These are phyloP conservation scores for Rhinoderma darwinii DNA, from an alignment of 2,113 vertebrate genomes.

Conservation along the genomic window DNA sequence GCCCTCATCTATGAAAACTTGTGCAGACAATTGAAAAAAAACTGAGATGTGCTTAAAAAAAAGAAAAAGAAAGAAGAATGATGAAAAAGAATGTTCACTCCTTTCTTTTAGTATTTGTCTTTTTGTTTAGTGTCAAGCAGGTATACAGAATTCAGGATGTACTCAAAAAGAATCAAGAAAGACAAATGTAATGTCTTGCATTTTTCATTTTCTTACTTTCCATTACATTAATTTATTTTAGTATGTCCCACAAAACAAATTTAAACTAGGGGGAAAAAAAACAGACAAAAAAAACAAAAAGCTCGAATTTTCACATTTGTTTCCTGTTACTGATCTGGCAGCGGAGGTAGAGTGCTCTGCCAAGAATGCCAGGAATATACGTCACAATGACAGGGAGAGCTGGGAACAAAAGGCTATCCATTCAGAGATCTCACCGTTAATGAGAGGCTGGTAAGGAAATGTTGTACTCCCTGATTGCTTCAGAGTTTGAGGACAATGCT, in stretches of 20 bases:
- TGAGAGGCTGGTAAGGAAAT: background rate
- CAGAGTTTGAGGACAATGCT: background rate
- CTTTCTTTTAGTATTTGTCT: no score
- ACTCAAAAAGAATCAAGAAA: background rate
- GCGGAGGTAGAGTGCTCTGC: constrained; percentile 16
- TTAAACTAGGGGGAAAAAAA: constrained; percentile 1
- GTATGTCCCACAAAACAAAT: constrained; percentile 1
- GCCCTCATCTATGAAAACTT: no score
- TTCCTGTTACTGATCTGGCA: constrained; percentile 53
- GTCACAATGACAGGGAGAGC: constrained; percentile 21
- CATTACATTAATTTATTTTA: background rate
- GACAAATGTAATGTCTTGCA: background rate
- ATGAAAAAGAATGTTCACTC: no score
- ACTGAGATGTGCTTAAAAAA: no score
- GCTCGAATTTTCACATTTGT: constrained; percentile 14
- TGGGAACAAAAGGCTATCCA: constrained; percentile 38
- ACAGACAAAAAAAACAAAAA: background rate
- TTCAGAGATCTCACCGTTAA: constrained; percentile 36
- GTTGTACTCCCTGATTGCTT: background rate
- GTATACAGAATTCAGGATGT: background rate
- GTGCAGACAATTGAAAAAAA: no score
- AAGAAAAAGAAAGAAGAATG: no score
- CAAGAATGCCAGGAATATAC: constrained; percentile 48
- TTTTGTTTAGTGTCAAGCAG: no score
- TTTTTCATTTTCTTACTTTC: background rate